Evolutionary conservation across 2,888 invertebrate species (phyloP).

Genomic region (Celastrina argiolus): DNA sequence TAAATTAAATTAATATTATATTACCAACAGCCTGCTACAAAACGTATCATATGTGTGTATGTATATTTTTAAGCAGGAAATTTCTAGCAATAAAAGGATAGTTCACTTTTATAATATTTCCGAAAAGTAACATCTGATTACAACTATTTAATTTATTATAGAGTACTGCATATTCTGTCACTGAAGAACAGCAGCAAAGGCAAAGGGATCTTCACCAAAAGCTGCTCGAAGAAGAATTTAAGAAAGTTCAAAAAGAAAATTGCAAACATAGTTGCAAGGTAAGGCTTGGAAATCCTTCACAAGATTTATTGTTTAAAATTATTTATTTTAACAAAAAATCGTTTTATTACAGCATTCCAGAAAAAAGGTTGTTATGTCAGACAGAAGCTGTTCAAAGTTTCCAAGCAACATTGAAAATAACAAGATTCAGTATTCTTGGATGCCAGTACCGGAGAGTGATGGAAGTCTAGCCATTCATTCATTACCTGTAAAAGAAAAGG

Average conservation of each 20-base stretch:
- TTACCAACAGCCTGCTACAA: too few relatives aligned
- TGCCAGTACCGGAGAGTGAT: conserved; percentile 69
- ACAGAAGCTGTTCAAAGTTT: conserved; percentile 42
- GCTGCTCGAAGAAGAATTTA: conserved; percentile 59
- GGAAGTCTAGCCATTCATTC: conserved; percentile 58
- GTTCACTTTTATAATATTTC: too few relatives aligned
- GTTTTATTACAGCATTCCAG: conserved; percentile 42
- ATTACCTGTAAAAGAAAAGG: conserved; percentile 52
- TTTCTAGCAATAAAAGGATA: too few relatives aligned
- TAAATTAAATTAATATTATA: too few relatives aligned
- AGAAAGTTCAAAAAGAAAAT: conserved; percentile 56
- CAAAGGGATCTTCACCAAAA: conserved; percentile 52
- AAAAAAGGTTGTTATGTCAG: conserved; percentile 32
- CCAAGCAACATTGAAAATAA: conserved; percentile 40
- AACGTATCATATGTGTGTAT: too few relatives aligned
- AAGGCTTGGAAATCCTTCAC: too few relatives aligned
- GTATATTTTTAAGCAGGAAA: too few relatives aligned
- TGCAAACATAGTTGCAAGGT: conserved; percentile 49
- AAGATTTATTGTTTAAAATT: too few relatives aligned
- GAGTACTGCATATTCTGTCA: conserved; percentile 55
- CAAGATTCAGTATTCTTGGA: conserved; percentile 66
- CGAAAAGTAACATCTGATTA: not conserved
- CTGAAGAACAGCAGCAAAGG: conserved; percentile 52
- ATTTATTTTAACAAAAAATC: not conserved
- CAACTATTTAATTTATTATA: conserved; percentile 39